Conservation (phyloP, 2,888 invertebrate species). For the Halictus quadricinctus region DNA sequence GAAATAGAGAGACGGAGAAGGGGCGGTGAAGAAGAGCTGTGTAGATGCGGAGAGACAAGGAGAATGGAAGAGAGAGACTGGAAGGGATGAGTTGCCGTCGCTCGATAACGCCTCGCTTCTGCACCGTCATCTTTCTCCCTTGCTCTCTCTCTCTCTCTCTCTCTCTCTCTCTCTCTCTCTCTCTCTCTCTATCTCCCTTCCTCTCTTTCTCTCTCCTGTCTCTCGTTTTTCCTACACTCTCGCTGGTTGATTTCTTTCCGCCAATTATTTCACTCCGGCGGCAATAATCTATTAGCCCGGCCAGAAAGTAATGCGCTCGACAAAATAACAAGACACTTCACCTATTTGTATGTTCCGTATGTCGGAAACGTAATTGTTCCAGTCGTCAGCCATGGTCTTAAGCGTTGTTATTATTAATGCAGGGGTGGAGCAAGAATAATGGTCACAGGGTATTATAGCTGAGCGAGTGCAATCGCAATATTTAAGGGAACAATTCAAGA, state of each 20-base stretch:
- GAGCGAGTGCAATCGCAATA: too few species aligned
- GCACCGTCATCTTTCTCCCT: constrained; percentile 60
- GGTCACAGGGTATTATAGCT: too few species aligned
- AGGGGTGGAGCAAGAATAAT: too few species aligned
- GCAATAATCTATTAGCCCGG: not conserved
- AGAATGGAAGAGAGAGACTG: constrained; percentile 8
- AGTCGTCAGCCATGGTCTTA: not conserved
- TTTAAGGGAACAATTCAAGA: too few species aligned
- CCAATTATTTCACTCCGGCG: not conserved
- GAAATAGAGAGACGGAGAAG: not conserved
- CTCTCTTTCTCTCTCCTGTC: constrained; percentile 21
- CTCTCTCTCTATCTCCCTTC: not conserved
- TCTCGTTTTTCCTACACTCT: not conserved
- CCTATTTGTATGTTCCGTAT: not conserved
- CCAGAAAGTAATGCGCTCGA: not conserved
- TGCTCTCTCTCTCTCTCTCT: not conserved
- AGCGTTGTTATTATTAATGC: too few species aligned
- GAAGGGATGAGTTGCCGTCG: constrained; percentile 66
- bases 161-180: constrained; percentile 22
- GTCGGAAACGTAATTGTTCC: not conserved
- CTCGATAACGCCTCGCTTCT: constrained; percentile 75
- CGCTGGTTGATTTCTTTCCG: not conserved
- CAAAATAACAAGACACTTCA: not conserved
- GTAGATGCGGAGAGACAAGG: not conserved
- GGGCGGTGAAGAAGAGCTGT: not conserved